A percentile compares a stretch with the other conserved stretches of the same genome.
phyloP scores from a whole-genome alignment of 2,888 invertebrate genomes.

The Antheraea yamamai region DNA sequence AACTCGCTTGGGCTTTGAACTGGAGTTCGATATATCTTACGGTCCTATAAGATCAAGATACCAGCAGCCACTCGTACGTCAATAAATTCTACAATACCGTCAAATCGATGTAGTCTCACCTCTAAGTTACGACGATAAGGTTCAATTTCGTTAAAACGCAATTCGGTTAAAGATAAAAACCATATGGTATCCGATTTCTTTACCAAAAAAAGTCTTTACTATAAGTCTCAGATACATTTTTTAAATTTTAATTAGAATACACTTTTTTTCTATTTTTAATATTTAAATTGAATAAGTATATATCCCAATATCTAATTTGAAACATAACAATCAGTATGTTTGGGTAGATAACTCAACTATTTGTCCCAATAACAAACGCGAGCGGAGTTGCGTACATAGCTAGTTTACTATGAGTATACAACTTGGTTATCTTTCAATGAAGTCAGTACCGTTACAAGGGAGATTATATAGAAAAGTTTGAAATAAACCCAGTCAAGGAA shows the following conservation, averaged over 20 bases:
- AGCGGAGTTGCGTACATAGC: no score
- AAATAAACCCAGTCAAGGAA: not conserved
- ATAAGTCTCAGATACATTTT: not conserved
- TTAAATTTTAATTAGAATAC: not conserved
- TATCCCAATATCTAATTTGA: no score
- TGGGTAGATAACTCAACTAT: no score
- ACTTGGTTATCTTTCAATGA: no score
- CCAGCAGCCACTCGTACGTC: conserved; percentile 2
- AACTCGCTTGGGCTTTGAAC: conserved; percentile 2
- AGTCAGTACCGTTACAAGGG: no score
- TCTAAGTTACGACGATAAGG: not conserved
- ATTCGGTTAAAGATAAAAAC: conserved; percentile 26
- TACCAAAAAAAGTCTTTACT: conserved; percentile 15
- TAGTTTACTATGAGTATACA: no score
- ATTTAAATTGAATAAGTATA: not conserved
- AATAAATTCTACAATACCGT: conserved; percentile 4
- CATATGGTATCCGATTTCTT: conserved; percentile 19
- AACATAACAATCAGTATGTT: no score
- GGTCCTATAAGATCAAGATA: conserved; percentile 8
- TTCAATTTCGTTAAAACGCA: not conserved
- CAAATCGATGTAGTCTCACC: not conserved
- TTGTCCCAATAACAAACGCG: no score
- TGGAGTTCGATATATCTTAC: not conserved
- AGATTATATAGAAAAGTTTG: no score
- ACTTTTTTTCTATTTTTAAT: not conserved